These are phyloP conservation scores for Zelostemma sp. DNA, from an alignment of 1,140 invertebrate genomes.

Conservation along the genomic window DNA sequence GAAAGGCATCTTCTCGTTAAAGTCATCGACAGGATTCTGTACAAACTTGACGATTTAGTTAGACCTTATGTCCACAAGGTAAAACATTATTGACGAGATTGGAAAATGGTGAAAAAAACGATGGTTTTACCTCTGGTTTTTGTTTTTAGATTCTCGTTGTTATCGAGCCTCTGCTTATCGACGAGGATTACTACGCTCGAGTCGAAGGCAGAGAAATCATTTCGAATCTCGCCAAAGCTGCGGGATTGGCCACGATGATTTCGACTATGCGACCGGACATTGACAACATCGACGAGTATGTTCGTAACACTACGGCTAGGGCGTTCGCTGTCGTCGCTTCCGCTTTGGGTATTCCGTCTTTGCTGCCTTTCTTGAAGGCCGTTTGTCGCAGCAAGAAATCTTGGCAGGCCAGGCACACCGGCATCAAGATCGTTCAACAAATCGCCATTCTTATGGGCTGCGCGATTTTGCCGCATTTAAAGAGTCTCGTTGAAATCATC, in stretches of 20 bases:
- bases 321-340: slow-evolving; percentile 99
- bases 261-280: slow-evolving; percentile 99
- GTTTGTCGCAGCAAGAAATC: slow-evolving; percentile 99
- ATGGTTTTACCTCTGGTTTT: slow-evolving; percentile 21
- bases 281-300: slow-evolving; percentile 99
- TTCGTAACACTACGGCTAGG: slow-evolving; percentile 98
- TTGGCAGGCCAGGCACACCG: slow-evolving; percentile 99
- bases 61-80: slow-evolving; percentile 99
- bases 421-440: slow-evolving; percentile 99
- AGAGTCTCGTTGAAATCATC: slow-evolving; percentile 98
- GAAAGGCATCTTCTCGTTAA: slow-evolving; percentile 99
- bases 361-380: slow-evolving; percentile 98
- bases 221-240: slow-evolving; percentile 99
- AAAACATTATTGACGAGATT: slow-evolving; percentile 37
- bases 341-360: slow-evolving; percentile 96
- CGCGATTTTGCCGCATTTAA: slow-evolving; percentile 98
- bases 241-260: slow-evolving; percentile 99
- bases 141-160: slow-evolving; percentile 90
- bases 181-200: slow-evolving; percentile 99
- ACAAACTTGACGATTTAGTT: slow-evolving; percentile 98
- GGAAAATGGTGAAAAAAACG: no score
- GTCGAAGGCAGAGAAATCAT: slow-evolving; percentile 99
- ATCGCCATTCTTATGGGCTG: slow-evolving; percentile 99
- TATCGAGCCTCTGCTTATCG: slow-evolving; percentile 98
- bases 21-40: slow-evolving; percentile 98